Evolutionary conservation across 2,797 vertebrate species (phyloP).

Genomic region (Acridotheres tristis): DNA sequence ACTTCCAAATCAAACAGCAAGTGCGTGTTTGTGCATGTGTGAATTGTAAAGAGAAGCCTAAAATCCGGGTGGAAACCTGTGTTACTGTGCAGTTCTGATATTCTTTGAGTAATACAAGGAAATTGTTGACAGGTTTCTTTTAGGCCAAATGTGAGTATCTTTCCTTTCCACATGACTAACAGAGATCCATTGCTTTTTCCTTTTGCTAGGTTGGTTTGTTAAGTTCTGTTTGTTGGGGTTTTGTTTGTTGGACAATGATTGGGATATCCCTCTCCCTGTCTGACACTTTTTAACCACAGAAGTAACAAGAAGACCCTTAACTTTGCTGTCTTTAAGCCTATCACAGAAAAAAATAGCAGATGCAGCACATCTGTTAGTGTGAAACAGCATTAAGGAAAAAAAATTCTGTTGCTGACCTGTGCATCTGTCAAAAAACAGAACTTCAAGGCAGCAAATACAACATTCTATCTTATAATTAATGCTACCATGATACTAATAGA

Average conservation of each 20-base stretch:
- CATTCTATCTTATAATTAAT: neutral
- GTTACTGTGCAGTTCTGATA: neutral
- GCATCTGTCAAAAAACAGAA: neutral
- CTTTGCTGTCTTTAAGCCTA: neutral
- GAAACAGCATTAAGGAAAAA: neutral
- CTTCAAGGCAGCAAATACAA: neutral
- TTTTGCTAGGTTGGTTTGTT: neutral
- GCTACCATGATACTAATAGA: neutral
- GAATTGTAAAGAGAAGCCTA: neutral
- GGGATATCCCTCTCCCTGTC: neutral
- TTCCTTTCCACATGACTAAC: neutral
- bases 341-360: neutral
- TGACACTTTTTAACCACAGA: neutral
- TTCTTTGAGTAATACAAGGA: neutral
- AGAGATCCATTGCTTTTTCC: neutral
- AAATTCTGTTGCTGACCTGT: neutral
- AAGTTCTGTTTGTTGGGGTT: neutral
- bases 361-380: neutral
- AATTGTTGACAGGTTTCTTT: neutral
- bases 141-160: neutral
- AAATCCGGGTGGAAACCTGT: neutral
- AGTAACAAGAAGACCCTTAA: neutral
- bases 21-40: rapidly evolving
- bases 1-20: neutral
- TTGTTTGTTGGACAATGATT: neutral